Base-by-base conservation (phyloP, 2,113 vertebrate genomes). In the Climacteris rufus region DNA sequence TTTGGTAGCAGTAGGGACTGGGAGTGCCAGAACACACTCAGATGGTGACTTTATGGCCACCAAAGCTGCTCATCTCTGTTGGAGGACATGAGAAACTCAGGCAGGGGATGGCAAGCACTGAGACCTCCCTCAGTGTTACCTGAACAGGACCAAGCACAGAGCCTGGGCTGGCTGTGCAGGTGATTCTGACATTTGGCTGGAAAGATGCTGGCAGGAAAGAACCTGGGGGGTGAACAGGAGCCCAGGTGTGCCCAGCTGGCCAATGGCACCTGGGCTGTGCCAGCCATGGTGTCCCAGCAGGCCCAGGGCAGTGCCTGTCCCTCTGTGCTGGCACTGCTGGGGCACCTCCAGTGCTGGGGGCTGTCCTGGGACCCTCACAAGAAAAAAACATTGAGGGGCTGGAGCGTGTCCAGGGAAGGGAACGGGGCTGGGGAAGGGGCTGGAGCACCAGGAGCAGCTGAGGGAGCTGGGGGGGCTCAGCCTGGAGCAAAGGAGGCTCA, bases 51-150 rank as follows among this genome's bases (percentile, higher is more conserved):
- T 65, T 14, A 5, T 57, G 42, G 18, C 39, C 37, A 44, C 27
- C 27, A 17, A 27, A 57, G 47, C 13, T 59, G 35, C 33, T 94
- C 23, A 47, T 69, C 15, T 74, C 28, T 79, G 23, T 39, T 44
- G 44, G 65, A 88, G 70, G 70, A 15, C 2, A 2, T 17, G 59
- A 22, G 49, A 60, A 80, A 15, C 44, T 75, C 16, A 81, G 81
- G 57, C 61, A 76, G 77, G 66, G 68, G 33, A 25, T 8, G 11
- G 24, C 37, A 61, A 54, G 45, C 0, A 0, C 50, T 70, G 52
- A 1, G 13, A n/a, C 7, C 40, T 74, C 7, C 11, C 6, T 3
- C 49, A 33, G 7, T 0, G 2, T 65, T 12, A 15, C 21, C 23
- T 44, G 39, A 47, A 31, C 44, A 37, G 42, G n/a, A 15, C 54